A percentile compares a stretch with the other conserved stretches of the same genome.
Conservation (phyloP, 2,888 invertebrate genomes). For the Thalpophila matura region DNA sequence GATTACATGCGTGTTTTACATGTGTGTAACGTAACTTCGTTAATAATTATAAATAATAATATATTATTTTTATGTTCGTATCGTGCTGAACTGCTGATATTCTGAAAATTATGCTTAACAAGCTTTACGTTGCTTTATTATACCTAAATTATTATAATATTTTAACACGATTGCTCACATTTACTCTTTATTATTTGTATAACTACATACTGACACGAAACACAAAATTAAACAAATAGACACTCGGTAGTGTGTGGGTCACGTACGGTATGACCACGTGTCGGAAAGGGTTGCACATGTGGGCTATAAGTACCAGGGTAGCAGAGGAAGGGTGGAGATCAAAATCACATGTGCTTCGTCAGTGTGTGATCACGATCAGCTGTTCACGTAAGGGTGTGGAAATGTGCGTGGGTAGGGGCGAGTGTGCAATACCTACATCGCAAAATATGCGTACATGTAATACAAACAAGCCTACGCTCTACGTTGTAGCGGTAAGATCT, state of each 20-base stretch:
- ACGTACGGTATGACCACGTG: slow-evolving; percentile 72
- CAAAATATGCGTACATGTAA: slow-evolving; percentile 8
- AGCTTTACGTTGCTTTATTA: slow-evolving; percentile 20
- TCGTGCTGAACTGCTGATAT: not conserved
- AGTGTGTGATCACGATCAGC: slow-evolving; percentile 68
- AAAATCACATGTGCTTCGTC: slow-evolving; percentile 79
- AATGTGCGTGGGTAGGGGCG: slow-evolving; percentile 53
- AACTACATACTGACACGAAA: slow-evolving; percentile 30
- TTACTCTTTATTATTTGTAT: slow-evolving; percentile 4
- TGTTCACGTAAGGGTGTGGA: slow-evolving; percentile 58
- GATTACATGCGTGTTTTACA: slow-evolving; percentile 15
- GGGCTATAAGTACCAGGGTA: slow-evolving; percentile 87
- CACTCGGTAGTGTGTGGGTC: slow-evolving; percentile 64
- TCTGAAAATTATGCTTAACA: not conserved
- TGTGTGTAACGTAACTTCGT: slow-evolving; percentile 30
- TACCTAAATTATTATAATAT: not conserved
- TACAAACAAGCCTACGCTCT: slow-evolving; percentile 5
- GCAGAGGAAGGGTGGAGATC: slow-evolving; percentile 74
- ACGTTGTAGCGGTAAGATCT: slow-evolving; percentile 36
- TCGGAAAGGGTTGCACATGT: slow-evolving; percentile 90
- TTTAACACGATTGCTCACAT: slow-evolving; percentile 6
- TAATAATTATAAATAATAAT: no score
- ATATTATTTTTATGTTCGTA: not conserved
- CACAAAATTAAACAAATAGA: slow-evolving; percentile 5
- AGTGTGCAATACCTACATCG: slow-evolving; percentile 29